A percentile compares a stretch with the other conserved stretches of the same genome.
These are phyloP conservation scores for Apeltes quadracus DNA, from an alignment of 2,113 vertebrate species.

Conservation along the genomic window DNA sequence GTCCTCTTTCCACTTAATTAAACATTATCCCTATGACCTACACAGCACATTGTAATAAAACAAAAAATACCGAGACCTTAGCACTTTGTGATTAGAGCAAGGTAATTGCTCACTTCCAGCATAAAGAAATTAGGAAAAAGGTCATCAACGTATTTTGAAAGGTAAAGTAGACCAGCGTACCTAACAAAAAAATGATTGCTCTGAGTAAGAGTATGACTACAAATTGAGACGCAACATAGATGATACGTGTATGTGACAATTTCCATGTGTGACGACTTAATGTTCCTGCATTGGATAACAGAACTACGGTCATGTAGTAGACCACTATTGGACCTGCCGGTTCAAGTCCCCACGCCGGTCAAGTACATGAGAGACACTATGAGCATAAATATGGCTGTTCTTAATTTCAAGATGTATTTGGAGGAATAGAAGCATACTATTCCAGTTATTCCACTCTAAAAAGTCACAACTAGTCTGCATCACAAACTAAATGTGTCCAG, in stretches of 20 bases:
- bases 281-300: background rate
- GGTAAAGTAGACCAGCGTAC: background rate
- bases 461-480: slow-evolving; percentile 3
- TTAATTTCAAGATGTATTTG: slow-evolving; percentile 11
- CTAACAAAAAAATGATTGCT: background rate
- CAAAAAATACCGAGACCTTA: background rate
- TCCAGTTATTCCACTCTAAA: slow-evolving; percentile 20
- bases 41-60: slow-evolving; percentile 4
- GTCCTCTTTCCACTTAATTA: slow-evolving; percentile 17
- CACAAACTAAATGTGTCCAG: slow-evolving; percentile 25
- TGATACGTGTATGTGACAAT: background rate
- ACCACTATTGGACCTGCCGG: background rate
- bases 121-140: slow-evolving; percentile 1
- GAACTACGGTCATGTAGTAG: background rate
- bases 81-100: slow-evolving; percentile 2
- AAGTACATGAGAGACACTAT: background rate
- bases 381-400: slow-evolving; percentile 5
- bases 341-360: background rate
- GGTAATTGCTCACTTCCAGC: slow-evolving; percentile 1
- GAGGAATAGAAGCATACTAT: background rate
- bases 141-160: background rate
- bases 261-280: background rate
- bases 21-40: slow-evolving; percentile 17
- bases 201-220: background rate
- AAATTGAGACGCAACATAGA: background rate